Evolutionary conservation across 2,888 invertebrate genomes (phyloP).

Genomic region (Onchidella celtica): DNA sequence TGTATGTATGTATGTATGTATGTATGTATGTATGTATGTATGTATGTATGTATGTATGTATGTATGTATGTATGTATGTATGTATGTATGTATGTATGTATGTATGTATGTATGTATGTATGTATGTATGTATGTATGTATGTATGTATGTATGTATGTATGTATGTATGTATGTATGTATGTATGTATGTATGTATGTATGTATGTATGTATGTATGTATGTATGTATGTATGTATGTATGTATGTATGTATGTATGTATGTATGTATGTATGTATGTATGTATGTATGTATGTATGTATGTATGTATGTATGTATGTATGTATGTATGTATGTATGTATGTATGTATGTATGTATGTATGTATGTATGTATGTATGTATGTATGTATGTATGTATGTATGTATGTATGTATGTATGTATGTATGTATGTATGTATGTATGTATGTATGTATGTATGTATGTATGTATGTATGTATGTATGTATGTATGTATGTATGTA

Average conservation of each 20-base stretch:
- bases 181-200: slow-evolving; percentile 19
- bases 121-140: slow-evolving; percentile 16
- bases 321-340: slow-evolving; percentile 28
- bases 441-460: slow-evolving; percentile 21
- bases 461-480: slow-evolving; percentile 27
- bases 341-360: slow-evolving; percentile 19
- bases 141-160: slow-evolving; percentile 23
- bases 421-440: slow-evolving; percentile 29
- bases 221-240: slow-evolving; percentile 26
- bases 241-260: slow-evolving; percentile 21
- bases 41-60: not conserved
- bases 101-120: slow-evolving; percentile 30
- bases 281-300: slow-evolving; percentile 1
- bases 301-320: slow-evolving; percentile 28
- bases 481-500: slow-evolving; percentile 9
- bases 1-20: not conserved
- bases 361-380: slow-evolving; percentile 23
- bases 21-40: not conserved
- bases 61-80: not conserved
- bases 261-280: slow-evolving; percentile 22
- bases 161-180: slow-evolving; percentile 10
- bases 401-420: slow-evolving; percentile 21
- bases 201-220: slow-evolving; percentile 27
- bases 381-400: slow-evolving; percentile 5
- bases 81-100: slow-evolving; percentile 27